Base-by-base conservation (phyloP, 1,140 invertebrate genomes). In the Calephelis virginiensis region DNA sequence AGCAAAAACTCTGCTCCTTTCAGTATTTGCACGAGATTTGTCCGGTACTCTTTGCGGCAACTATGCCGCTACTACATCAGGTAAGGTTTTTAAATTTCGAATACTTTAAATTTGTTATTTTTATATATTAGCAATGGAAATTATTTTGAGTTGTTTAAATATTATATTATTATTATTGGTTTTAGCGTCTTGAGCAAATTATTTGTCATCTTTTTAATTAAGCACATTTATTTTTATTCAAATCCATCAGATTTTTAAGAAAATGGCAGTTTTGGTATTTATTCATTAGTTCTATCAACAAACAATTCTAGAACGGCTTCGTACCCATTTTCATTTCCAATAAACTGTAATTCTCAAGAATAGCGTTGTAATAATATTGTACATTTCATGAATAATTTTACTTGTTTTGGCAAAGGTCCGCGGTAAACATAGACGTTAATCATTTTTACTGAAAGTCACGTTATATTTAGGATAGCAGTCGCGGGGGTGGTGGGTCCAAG, bases 21-120 rank as follows among this genome's bases (percentile, higher is more conserved):
- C 40, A 59, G 40, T 65, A 50, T 50, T 46, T 56, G 14, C 50
- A 73, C 67, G 73, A 67, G 47, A 68, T 80, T 79, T 74, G 79
- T 73, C 11, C 37, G 66, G 75, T 75, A 76, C 67, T 77, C 28
- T 76, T 71, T 43, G 79, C 81, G 76, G 81, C 75, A 78, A 45
- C 49, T 67, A 89, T 89, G 86, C 83, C 86, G 81, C 81, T 86
- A 61, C 67, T 89, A 67, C 83, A 83, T 74, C 82, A 83, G 81
- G 86, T 87, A 37, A 81, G 74, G 77, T n/a, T 64, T 53, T 13
- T 37, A 40, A 63, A 50, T 64, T 71, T 66, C 48, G 40, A 72
- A 28, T 73, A 14, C 28, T 71, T 59, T 49, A 9, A 63, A 47
- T 69, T 64, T 5, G 1, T 28, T 28, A 28, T 0, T 4, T 28